A percentile compares a stretch with the other conserved stretches of the same genome.
phyloP scores from a whole-genome alignment of 2,888 invertebrate genomes.

The Meta bourneti region DNA sequence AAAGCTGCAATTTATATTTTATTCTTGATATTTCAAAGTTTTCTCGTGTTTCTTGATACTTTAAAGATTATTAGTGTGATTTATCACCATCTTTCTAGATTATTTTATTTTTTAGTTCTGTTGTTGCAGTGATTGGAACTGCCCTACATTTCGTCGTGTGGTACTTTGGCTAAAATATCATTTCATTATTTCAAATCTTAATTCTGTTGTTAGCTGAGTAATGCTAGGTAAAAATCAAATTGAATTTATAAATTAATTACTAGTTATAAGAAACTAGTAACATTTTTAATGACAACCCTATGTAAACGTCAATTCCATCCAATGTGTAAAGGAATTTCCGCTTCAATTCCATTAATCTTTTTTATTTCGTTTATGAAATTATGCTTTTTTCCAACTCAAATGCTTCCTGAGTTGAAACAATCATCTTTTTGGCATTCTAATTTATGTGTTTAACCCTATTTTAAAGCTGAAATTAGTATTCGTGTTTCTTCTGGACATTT shows the following conservation, averaged over 20 bases:
- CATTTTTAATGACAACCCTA: too few relatives aligned
- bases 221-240: too few relatives aligned
- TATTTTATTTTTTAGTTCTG: conserved; percentile 54
- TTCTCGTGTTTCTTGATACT: too few relatives aligned
- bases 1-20: background rate
- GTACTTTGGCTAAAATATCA: too few relatives aligned
- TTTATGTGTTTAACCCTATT: background rate
- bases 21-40: background rate
- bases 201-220: too few relatives aligned
- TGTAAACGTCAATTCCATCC: background rate
- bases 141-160: background rate
- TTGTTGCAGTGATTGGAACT: conserved; percentile 71
- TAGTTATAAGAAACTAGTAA: too few relatives aligned
- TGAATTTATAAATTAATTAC: too few relatives aligned
- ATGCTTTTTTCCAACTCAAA: background rate
- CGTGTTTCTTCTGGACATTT: background rate
- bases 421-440: background rate
- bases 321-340: conserved; percentile 47
- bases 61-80: too few relatives aligned
- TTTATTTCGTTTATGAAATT: background rate
- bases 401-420: background rate
- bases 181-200: too few relatives aligned
- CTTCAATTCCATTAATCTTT: conserved; percentile 28
- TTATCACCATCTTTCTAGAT: conserved; percentile 61
- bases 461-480: background rate